Percentiles rank a stretch among this genome's conserved stretches.
Conservation (phyloP, 2,888 invertebrate species). For the Pterobdella sp. region DNA sequence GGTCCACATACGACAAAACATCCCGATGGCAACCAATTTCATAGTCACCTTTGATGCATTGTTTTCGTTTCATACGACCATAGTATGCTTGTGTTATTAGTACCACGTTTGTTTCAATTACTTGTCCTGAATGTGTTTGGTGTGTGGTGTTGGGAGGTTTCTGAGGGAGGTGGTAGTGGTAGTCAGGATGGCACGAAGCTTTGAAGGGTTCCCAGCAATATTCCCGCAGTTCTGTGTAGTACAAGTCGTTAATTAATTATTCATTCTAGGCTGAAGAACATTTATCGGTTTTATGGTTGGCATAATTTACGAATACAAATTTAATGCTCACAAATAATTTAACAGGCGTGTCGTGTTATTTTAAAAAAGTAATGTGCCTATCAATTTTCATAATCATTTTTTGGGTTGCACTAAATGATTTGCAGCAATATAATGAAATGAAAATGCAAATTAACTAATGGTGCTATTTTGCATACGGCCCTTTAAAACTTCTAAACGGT, state of each 20-base stretch:
- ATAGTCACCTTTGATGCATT: slow-evolving; percentile 33
- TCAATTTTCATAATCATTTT: too few relatives aligned
- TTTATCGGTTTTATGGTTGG: neutral
- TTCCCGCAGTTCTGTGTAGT: slow-evolving; percentile 37
- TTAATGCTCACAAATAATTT: neutral
- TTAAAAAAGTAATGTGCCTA: too few relatives aligned
- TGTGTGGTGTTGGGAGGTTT: neutral
- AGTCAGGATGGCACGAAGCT: slow-evolving; percentile 31
- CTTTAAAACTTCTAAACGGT: too few relatives aligned
- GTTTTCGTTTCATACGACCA: slow-evolving; percentile 34
- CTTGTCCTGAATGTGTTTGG: neutral
- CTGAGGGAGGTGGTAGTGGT: neutral
- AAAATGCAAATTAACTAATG: too few relatives aligned
- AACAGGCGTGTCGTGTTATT: too few relatives aligned
- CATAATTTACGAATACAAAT: neutral
- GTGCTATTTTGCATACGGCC: too few relatives aligned
- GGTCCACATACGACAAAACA: slow-evolving; percentile 33
- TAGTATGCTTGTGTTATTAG: slow-evolving; percentile 33
- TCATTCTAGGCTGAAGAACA: neutral
- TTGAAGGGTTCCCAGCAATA: slow-evolving; percentile 36
- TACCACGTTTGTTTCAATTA: slow-evolving; percentile 31
- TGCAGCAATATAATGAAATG: too few relatives aligned
- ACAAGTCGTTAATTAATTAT: neutral
- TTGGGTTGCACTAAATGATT: too few relatives aligned
- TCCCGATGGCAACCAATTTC: slow-evolving; percentile 33